Base-by-base conservation (phyloP, 1,140 invertebrate genomes). In the Lepidurus apus region DNA sequence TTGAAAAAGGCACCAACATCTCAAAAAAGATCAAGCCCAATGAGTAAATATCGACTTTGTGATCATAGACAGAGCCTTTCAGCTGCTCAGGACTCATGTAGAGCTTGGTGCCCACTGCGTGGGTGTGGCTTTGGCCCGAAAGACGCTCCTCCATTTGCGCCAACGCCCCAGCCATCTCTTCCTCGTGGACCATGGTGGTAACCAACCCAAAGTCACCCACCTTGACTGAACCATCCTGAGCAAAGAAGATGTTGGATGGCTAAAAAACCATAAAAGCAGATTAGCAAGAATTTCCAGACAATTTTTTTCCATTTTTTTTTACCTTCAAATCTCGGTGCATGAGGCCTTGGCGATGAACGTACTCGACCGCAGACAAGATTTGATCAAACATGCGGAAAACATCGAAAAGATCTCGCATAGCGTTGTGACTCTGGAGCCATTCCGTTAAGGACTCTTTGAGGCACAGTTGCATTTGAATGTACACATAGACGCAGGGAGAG, bases 401-500 rank as follows among this genome's bases (percentile, higher is more conserved):
- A 82, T 88, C 82, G 1, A 78, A 81, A 47, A 84, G 81, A 82
- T 91, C 82, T 75, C 89, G 82, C 7, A 83, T 47, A 42, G 75
- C 80, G 47, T 85, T 86, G 81, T 86, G 82, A 45, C 77, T 53
- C 74, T 87, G 85, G 5, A 99, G 85, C 97, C 97, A 99, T 80
- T 98, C 95, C 82, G 92, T 91, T 8, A 99, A 86, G 81, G 93
- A 97, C 78, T 96, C 91, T 82, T 92, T 91, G 75, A 90, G 89
- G 84, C 97, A 99, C 73, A 99, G 84, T 85, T 99, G 95, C 96
- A 98, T 98, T 85, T 98, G 96, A 83, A 98, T 98, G 83, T 96
- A 98, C 1, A 98, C 87, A 85, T 93, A 97, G 83, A 93, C 53
- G 53, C 53, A 65, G 6, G 53, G 53, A 9, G 53, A 65, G 53